Percentiles rank a stretch among this genome's conserved stretches.
These are phyloP conservation scores for Orius insidiosus DNA, from an alignment of 1,140 invertebrate species.

Conservation along the genomic window DNA sequence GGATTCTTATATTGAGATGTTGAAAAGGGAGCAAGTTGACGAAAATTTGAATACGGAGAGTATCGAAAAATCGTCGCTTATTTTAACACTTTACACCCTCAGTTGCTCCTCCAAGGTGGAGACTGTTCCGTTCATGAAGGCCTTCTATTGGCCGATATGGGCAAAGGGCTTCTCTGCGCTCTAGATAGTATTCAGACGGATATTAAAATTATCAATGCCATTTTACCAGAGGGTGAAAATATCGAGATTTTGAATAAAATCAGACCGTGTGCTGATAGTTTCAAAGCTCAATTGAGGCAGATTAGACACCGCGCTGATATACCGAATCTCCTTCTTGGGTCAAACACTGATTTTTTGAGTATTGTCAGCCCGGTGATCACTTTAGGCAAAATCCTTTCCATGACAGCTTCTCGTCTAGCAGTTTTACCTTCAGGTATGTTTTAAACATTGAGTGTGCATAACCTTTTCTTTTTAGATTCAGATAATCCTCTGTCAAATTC, in stretches of 20 bases:
- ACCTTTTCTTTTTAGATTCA: neutral
- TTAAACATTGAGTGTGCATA: neutral
- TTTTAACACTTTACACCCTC: constrained; percentile 66
- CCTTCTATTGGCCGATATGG: constrained; percentile 41
- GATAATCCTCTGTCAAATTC: constrained; percentile 8
- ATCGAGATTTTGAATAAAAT: constrained; percentile 14
- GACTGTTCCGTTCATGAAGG: constrained; percentile 40
- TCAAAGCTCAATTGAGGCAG: constrained; percentile 8
- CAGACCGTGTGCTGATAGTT: constrained; percentile 2
- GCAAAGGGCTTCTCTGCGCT: constrained; percentile 40
- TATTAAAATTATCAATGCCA: constrained; percentile 40
- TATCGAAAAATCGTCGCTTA: constrained; percentile 74
- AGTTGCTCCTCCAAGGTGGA: constrained; percentile 43
- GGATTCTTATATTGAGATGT: constrained; percentile 75
- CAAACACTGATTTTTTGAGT: constrained; percentile 1
- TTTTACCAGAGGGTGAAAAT: constrained; percentile 29
- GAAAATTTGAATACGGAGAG: constrained; percentile 76
- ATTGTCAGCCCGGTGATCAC: constrained; percentile 2
- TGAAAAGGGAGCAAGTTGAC: constrained; percentile 76
- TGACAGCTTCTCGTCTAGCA: neutral
- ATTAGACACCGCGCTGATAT: constrained; percentile 12
- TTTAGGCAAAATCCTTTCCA: constrained; percentile 14
- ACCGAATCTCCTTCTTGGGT: neutral
- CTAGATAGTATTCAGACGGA: constrained; percentile 54
- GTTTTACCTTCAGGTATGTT: constrained; percentile 2